Evolutionary conservation across 2,797 vertebrate species (phyloP), one percentile per base, ranked within the genome.

Genomic region (Hafferia zeledoni): DNA sequence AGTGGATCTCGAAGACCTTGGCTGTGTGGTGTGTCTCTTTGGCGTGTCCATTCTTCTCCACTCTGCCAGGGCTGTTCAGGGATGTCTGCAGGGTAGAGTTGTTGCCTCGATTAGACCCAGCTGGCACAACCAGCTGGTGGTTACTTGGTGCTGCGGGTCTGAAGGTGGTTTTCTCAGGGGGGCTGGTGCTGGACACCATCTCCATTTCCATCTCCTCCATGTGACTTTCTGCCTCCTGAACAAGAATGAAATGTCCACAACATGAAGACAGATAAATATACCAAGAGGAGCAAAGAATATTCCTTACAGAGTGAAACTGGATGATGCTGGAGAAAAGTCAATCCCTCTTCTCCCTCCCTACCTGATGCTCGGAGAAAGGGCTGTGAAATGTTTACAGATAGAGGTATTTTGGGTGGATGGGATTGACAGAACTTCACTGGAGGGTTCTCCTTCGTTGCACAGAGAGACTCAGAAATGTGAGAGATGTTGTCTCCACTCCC

Each of bases 1-100:
- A 97, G 96, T 99, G 99, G 41, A 98, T 99, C 98, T 99, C 99
- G 87, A 99, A 99, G 89, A 98, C 97, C 98, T 98, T 99, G 94
- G 98, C 95, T 85, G 98, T 97, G 86, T 97, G 98, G 35, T 98
- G 97, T 76, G 97, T 96, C 31, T 98, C 95, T 93, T 98, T 98
- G 95, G 98, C 98, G 19, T 99, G 98, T 44, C 99, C 99, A 0
- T 99, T 99, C 97, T 98, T 99, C 96, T 99, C 98, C 35, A 98
- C 84, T 85, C 98, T 98, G 67, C 95, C 96, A 1, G 97, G 97
- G 89, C 98, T 98, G 90, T 98, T 97, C 4, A 97, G 94, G 31
- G 97, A 79, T 18, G 97, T 90, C n/a, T 95, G 97, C 95, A 96
- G 97, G 88, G 93, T 97, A 35, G 95, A 98, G 95, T 97, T 98